Base-by-base conservation (phyloP, 2,113 vertebrate species). In the Meleagris gallopavo region DNA sequence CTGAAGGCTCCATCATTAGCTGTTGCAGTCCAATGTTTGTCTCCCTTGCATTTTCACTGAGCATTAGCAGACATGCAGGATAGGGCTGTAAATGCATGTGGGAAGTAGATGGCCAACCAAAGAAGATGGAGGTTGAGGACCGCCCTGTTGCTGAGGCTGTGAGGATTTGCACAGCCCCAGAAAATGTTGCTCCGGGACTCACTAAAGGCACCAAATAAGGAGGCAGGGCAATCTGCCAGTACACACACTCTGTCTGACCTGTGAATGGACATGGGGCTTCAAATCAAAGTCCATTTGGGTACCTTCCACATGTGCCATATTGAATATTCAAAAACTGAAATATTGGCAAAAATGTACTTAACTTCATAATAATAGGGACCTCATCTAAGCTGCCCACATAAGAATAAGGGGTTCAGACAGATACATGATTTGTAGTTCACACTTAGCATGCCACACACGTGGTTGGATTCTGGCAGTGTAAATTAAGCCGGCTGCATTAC, bases 201-300 rank as follows among this genome's bases (percentile, higher is more conserved):
- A n/a, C 22, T 9, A 57, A 71, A 55, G 25, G 30, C 2, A 1
- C 46, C 30, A 10, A 4, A 4, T 6, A 29, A 48, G 62, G 40
- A 48, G 7, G 12, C 7, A 32, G 58, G 85, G 14, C 13, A 62
- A 3, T 41, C 72, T 83, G 50, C 50, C 21, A 25, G 12, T 7
- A 22, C 0, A 0, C 3, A 11, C 32, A 20, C 13, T 34, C 14
- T 11, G 1, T n/a, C 34, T 5, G 20, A 67, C 15, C 64, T 38
- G 64, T 5, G 5, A 36, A 50, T 9, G 60, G 71, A 70, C n/a
- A 18, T 8, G 22, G 41, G 29, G 34, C 32, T 36, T 77, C 43
- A 61, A 19, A 13, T 32, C 13, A 34, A 50, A 60, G 24, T 7
- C 16, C 2, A 6, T 76, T 41, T 55, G 43, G 66, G 10, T 16